Base-by-base conservation (phyloP, 2,888 invertebrate species). In the Polymixis lichenea region DNA sequence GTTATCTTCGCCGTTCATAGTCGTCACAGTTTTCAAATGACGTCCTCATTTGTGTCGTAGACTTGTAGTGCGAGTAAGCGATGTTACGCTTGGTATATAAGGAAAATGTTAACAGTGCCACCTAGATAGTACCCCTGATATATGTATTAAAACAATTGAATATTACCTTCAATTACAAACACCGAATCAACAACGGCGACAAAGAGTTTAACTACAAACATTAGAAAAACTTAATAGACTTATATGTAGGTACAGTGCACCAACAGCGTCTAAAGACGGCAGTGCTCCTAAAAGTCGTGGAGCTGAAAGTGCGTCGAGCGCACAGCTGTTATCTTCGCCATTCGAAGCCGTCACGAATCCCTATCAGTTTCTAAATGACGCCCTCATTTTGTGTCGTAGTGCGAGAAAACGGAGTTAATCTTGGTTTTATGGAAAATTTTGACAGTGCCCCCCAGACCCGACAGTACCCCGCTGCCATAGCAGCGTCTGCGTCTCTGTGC, bases 221-320 rank as follows among this genome's bases (percentile, higher is more conserved):
- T 65, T 64, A 61, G 22, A 66, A 66, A 75, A 69, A 82, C 72
- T 65, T 78, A 78, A 79, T 75, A 55, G 22, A 76, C 76, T 79
- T 28, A 55, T 67, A 73, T 68, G 65, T 67, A 75, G 32, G 32
- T 32, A 32, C 32, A 32, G 32, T 32, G 32, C 1, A 32, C 32
- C 32, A 32, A 32, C 32, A 32, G 32, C 32, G 32, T 32, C 32
- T 32, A 32, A 32, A 32, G 4, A 32, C 32, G 4, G 32, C 32
- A 32, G 32, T 32, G 32, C 32, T 32, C 4, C 32, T 32, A 32
- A 32, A 32, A 32, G 32, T 32, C 32, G 32, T 32, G 32, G 32
- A 1, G 32, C 32, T 32, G 32, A 32, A 38, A 5, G 38, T 38
- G 2, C 38, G 38, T 38, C 5, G 46, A 15, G 46, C 3, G 46